Evolutionary conservation across 2,113 vertebrate species (phyloP), one percentile per base, ranked within the genome.

Genomic region (Eclectus roratus): DNA sequence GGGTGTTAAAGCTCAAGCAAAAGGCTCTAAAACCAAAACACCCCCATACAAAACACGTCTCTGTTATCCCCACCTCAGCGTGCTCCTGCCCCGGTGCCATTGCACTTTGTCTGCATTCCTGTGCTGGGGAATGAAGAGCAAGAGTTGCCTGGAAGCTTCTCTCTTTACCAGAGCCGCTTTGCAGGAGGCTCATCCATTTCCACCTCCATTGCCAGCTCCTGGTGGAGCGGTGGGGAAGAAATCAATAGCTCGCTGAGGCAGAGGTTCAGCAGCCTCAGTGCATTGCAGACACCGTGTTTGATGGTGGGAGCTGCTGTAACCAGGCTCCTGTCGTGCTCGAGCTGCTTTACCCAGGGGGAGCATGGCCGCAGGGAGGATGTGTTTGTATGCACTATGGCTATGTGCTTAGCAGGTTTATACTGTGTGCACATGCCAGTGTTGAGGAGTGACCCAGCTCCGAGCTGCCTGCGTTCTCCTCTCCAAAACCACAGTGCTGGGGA

Each of bases 401-500:
- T 5, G 29, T 3, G 3, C 44, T 56, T 29, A 71, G 28, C 24
- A 19, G 81, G 64, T 77, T 81, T 63, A 69, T 8, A 50, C 65
- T 65, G 2, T 16, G 85, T 60, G 88, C 49, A 68, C 60, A 77
- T 28, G 50, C 35, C 61, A 31, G 35, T 1, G 56, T n/a, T 63
- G 9, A 9, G 21, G 92, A 91, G 70, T 6, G 65, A 69, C 84
- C 80, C 91, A 17, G 80, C 68, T 25, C 89, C 4, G 85, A 60
- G 91, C 74, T 19, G 77, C 12, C 85, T 65, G 77, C 37, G 76
- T 28, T 72, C 80, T 55, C 61, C 7, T 20, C 92, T 73, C 78
- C 94, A 44, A 90, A 91, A 6, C 96, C 95, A 4, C 96, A 65
- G 94, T 80, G 78, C 83, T 2, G 70, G 96, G 96, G 96, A 95